Conservation (phyloP, 2,888 invertebrate species). For the Subacronicta megacephala region DNA sequence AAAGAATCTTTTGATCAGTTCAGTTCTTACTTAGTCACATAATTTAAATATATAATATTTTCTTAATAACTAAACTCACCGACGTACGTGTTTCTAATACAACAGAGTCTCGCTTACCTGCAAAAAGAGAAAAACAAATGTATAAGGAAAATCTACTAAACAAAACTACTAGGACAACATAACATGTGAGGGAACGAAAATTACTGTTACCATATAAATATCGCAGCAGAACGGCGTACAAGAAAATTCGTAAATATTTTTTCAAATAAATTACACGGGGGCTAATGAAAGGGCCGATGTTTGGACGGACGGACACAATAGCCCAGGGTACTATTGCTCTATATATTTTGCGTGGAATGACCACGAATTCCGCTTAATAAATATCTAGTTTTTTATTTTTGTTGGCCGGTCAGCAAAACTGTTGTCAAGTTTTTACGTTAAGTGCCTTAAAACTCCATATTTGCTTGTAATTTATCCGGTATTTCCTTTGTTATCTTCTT, state of each 20-base stretch:
- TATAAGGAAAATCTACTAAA: slow-evolving; percentile 35
- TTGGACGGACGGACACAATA: slow-evolving; percentile 53
- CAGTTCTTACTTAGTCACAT: too few species aligned
- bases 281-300: slow-evolving; percentile 69
- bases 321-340: slow-evolving; percentile 62
- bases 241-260: slow-evolving; percentile 62
- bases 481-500: slow-evolving; percentile 34
- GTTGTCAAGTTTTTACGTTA: slow-evolving; percentile 31
- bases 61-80: slow-evolving; percentile 41
- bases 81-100: slow-evolving; percentile 4
- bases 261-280: slow-evolving; percentile 67
- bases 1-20: too few species aligned
- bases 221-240: slow-evolving; percentile 52
- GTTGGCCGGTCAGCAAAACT: slow-evolving; percentile 59
- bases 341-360: slow-evolving; percentile 72
- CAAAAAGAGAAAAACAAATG: slow-evolving; percentile 56
- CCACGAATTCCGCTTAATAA: slow-evolving; percentile 72
- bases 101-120: slow-evolving; percentile 72
- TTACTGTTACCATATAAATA: slow-evolving; percentile 38
- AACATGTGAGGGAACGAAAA: slow-evolving; percentile 52
- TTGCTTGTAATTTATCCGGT: slow-evolving; percentile 47
- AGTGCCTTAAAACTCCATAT: slow-evolving; percentile 41
- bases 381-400: slow-evolving; percentile 62
- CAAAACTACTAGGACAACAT: slow-evolving; percentile 52
- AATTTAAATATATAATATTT: not conserved